Base-by-base conservation (phyloP, 2,113 vertebrate species). In the Polypterus bichir region DNA sequence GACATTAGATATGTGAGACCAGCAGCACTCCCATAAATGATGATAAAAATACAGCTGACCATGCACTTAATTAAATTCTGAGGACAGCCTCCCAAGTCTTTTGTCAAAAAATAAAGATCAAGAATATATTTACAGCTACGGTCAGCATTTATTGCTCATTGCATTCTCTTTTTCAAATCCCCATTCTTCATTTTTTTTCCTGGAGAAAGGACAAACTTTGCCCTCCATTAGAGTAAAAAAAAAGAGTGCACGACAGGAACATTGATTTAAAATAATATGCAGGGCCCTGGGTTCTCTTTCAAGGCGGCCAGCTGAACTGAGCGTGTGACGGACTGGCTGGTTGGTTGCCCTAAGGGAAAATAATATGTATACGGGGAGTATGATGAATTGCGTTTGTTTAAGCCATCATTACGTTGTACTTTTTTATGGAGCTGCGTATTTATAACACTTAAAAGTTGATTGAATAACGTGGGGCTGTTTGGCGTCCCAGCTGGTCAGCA, bases 341-440 rank as follows among this genome's bases (percentile, higher is more conserved):
- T 75, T 81, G 77, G 76, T 83, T 77, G 81, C 79, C 75, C 81
- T 77, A 70, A 75, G 83, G 84, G 70, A 74, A 56, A 80, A 79
- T 82, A 74, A 82, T 81, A 75, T 79, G 77, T 78, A 72, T 70
- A 65, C 72, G 67, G 78, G 68, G 69, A 66, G 64, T 81, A 88
- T 90, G 86, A 92, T 89, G 85, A 88, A 92, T 90, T 86, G 84
- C 77, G 79, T 89, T 89, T 89, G 85, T 90, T 91, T 91, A 89
- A 85, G 83, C 81, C 83, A 83, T 88, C 89, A 88, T 91, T 91
- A 89, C 85, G 83, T 80, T 84, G 80, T 78, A 82, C 76, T 86
- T 86, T 87, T 87, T 89, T 89, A 86, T 85, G 80, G 88, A 81
- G 81, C 82, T 90, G 81, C 80, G 83, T 86, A 86, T 87, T 89